These are phyloP conservation scores for Aix galericulata DNA, from an alignment of 2,113 vertebrate species.

Conservation along the genomic window DNA sequence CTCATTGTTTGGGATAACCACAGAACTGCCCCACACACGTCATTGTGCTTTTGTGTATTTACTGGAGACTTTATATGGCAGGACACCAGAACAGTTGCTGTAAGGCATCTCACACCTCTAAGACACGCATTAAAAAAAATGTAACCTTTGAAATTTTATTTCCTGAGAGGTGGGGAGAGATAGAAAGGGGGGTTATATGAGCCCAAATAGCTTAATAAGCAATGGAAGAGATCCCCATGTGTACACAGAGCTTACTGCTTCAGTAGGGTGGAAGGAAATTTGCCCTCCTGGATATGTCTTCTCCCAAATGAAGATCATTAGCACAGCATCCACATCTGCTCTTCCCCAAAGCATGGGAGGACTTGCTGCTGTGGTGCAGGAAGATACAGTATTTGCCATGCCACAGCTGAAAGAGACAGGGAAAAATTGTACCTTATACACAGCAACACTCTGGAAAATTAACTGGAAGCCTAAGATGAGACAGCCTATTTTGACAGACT, in stretches of 20 bases:
- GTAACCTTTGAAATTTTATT: not conserved
- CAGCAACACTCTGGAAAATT: not conserved
- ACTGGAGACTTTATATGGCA: not conserved
- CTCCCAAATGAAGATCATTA: not conserved
- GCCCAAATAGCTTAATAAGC: not conserved
- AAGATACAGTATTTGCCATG: not conserved
- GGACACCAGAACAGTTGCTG: not conserved
- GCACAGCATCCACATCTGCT: not conserved
- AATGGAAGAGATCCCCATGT: accelerated
- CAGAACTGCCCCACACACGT: not conserved
- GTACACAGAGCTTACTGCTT: accelerated
- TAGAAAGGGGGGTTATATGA: not conserved
- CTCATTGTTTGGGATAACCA: not conserved
- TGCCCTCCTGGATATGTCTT: not conserved
- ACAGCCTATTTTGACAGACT: not conserved
- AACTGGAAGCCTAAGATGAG: not conserved
- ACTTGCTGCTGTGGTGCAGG: not conserved
- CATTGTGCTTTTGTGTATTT: too few species aligned
- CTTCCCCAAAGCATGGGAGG: not conserved
- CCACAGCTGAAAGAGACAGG: not conserved
- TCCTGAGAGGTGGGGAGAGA: not conserved
- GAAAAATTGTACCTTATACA: not conserved
- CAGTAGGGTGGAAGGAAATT: not conserved
- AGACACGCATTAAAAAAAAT: not conserved
- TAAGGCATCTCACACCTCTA: not conserved